These are phyloP conservation scores for Bombylius discolor DNA, from an alignment of 2,888 invertebrate genomes.

Conservation along the genomic window DNA sequence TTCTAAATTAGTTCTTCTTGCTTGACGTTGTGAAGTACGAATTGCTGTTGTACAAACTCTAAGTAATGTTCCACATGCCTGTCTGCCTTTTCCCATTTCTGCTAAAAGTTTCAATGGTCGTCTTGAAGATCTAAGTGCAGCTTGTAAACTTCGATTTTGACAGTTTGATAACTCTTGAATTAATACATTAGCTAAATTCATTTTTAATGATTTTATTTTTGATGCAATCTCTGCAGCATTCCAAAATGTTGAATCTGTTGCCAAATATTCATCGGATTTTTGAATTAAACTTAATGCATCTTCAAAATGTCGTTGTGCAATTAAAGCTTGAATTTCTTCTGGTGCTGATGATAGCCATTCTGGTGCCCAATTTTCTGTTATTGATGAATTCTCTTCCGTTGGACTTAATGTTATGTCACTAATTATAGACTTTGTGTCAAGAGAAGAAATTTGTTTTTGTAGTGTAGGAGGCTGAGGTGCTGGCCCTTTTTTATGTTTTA, in stretches of 20 bases:
- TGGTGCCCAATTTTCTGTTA: constrained; percentile 39
- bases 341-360: constrained; percentile 86
- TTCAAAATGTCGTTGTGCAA: constrained; percentile 92
- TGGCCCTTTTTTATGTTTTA: constrained; percentile 46
- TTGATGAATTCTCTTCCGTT: constrained; percentile 18
- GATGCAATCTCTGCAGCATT: constrained; percentile 24
- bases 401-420: constrained; percentile 23
- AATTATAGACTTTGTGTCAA: constrained; percentile 20
- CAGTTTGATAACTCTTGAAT: constrained; percentile 80
- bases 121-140: constrained; percentile 73
- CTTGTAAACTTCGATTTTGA: constrained; percentile 81
- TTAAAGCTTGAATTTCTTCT: constrained; percentile 87
- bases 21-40: constrained; percentile 32
- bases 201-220: constrained; percentile 57
- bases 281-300: constrained; percentile 75
- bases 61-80: constrained; percentile 33
- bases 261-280: constrained; percentile 45
- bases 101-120: constrained; percentile 68
- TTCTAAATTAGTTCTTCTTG: constrained; percentile 33
- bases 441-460: constrained; percentile 17
- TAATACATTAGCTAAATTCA: constrained; percentile 70
- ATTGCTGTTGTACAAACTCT: constrained; percentile 33
- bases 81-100: constrained; percentile 35
- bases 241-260: constrained; percentile 25
- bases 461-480: constrained; percentile 34